A percentile compares a stretch with the other conserved stretches of the same genome.
These are phyloP conservation scores for Troides oblongomaculatus DNA, from an alignment of 2,888 invertebrate genomes.

Conservation along the genomic window DNA sequence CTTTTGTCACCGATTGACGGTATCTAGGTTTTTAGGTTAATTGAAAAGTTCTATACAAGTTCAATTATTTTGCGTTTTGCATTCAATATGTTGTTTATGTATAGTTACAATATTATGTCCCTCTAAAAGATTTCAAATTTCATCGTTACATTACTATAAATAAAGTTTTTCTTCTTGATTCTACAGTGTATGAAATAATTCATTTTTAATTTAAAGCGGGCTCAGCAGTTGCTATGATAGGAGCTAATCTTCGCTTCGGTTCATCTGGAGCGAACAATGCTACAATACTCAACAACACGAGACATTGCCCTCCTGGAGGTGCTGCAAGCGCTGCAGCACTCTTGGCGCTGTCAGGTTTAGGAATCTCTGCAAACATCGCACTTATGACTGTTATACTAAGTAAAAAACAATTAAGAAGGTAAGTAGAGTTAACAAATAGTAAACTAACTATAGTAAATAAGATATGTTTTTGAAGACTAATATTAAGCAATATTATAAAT, in stretches of 20 bases:
- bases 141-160: too few species aligned
- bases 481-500: too few species aligned
- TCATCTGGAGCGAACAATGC: conserved; percentile 83
- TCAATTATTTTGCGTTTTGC: too few species aligned
- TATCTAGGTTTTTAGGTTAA: too few species aligned
- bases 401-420: conserved; percentile 90
- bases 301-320: conserved; percentile 90
- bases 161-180: too few species aligned
- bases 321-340: conserved; percentile 89
- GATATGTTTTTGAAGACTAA: too few species aligned
- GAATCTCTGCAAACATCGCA: conserved; percentile 89
- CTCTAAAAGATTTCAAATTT: too few species aligned
- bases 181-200: neutral
- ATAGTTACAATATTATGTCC: too few species aligned
- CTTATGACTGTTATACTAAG: conserved; percentile 90
- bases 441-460: too few species aligned
- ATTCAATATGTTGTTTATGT: too few species aligned
- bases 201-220: conserved; percentile 62
- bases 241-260: conserved; percentile 87
- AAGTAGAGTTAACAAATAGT: conserved; percentile 38
- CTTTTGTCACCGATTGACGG: too few species aligned
- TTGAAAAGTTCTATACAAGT: too few species aligned
- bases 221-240: conserved; percentile 88
- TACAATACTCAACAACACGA: conserved; percentile 84
- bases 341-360: conserved; percentile 87